phyloP scores from a whole-genome alignment of 2,888 invertebrate genomes.

The Lasioglossum oenotherae region DNA sequence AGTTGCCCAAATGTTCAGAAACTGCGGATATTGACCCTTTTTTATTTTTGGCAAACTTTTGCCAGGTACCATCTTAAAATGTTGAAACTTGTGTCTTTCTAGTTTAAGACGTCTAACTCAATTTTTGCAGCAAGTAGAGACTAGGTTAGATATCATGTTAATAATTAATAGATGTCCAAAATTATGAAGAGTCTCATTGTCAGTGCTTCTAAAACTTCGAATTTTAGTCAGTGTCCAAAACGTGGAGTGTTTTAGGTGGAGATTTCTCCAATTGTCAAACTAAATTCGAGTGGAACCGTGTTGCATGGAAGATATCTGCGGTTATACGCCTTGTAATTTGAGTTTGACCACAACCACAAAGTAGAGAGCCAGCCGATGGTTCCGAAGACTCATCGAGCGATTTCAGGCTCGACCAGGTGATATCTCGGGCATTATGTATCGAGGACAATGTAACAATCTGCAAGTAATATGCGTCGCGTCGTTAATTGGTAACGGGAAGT shows the following conservation, averaged over 20 bases:
- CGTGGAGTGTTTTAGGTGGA: background rate
- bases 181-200: background rate
- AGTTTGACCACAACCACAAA: background rate
- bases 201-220: background rate
- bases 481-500: constrained; percentile 55
- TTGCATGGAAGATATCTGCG: background rate
- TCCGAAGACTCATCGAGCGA: background rate
- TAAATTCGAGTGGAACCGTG: background rate
- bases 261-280: background rate
- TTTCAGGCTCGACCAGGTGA: background rate
- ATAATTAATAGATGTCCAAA: background rate
- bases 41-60: too few relatives aligned
- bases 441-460: constrained; percentile 36
- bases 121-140: too few relatives aligned
- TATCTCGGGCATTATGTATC: constrained; percentile 36
- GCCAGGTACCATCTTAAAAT: too few relatives aligned
- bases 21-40: too few relatives aligned
- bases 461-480: background rate
- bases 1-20: too few relatives aligned
- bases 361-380: background rate
- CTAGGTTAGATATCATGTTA: too few relatives aligned
- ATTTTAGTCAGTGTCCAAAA: background rate
- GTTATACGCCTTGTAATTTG: background rate
- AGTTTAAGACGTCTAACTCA: too few relatives aligned
- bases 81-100: too few relatives aligned